A percentile compares a stretch with the other conserved stretches of the same genome.
Conservation (phyloP, 2,113 vertebrate genomes). For the Eretmochelys imbricata region DNA sequence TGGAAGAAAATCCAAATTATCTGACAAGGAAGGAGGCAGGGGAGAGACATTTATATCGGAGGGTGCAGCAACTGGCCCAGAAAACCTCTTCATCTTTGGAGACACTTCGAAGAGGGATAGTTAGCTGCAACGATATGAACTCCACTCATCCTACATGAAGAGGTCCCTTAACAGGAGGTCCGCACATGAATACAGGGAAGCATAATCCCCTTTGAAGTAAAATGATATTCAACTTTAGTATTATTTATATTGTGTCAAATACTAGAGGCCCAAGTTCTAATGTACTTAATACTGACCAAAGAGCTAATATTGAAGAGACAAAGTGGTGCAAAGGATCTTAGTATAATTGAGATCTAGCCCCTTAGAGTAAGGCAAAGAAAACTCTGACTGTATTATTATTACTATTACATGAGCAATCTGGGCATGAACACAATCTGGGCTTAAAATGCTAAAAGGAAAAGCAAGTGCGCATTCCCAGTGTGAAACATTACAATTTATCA, state of each 20-base stretch:
- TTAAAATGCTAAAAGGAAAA: not conserved
- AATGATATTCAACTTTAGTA: not conserved
- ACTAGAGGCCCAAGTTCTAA: rapidly evolving
- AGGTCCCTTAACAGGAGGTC: not conserved
- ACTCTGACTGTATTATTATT: not conserved
- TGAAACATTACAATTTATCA: not conserved
- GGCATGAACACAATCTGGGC: not conserved
- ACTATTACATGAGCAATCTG: not conserved
- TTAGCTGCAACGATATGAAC: not conserved
- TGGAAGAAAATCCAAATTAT: not conserved
- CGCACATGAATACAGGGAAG: not conserved
- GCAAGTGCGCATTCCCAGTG: not conserved
- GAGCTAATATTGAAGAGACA: rapidly evolving
- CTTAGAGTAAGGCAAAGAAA: not conserved
- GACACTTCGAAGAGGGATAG: not conserved
- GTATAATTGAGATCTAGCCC: not conserved
- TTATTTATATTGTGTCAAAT: rapidly evolving
- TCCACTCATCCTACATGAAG: not conserved
- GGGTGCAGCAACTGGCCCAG: not conserved
- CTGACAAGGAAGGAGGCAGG: not conserved
- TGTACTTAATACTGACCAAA: not conserved
- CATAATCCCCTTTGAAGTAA: not conserved
- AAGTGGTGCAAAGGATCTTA: not conserved
- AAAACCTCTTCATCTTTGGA: not conserved
- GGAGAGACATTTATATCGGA: not conserved